Evolutionary conservation across 1,140 invertebrate genomes (phyloP), one percentile per base, ranked within the genome.

Genomic region (Micrasema minimum): DNA sequence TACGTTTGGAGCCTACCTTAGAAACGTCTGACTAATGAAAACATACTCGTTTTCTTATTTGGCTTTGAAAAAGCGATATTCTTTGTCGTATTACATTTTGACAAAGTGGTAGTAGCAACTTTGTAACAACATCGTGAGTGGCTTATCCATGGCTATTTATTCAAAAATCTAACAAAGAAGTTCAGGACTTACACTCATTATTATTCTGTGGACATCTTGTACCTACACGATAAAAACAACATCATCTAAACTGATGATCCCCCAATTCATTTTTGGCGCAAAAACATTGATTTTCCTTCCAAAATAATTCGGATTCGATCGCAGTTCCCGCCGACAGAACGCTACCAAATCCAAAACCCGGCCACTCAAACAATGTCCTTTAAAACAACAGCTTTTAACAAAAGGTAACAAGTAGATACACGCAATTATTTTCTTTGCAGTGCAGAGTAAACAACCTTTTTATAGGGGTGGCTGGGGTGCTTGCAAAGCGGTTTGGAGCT

Each of bases 291-390:
- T 65, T 65, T 65, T 45, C 43, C 62, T 22, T 20, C 62, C 31
- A 50, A 65, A 65, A 65, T 65, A 65, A 65, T 65, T 65, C 26
- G 43, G 62, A 65, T 65, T 65, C 62, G 62, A 65, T 65, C 50
- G 62, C 16, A 43, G 23, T 65, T 65, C 43, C 62, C 62, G 62
- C 62, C 62, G 50, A 65, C 48, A 65, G 46, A 45, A 62, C 53
- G 53, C 53, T 23, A 57, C 53, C 14, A 57, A 57, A 57, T 14
- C 53, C 53, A 16, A 12, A 31, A 12, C 0, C 14, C 0, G 26
- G 37, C 53, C 6, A 11, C 53, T 38, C 53, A 57, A 57, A 31
- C 16, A n/a, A n/a, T 57, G 53, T 14, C 35, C 53, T 57, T 16
- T 9, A 57, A 57, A n/a, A n/a, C 12, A 3, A 14, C 31, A 31